Percentiles rank a stretch among this genome's conserved stretches.
Conservation (phyloP, 2,113 vertebrate species). For the Uropsilus gracilis region DNA sequence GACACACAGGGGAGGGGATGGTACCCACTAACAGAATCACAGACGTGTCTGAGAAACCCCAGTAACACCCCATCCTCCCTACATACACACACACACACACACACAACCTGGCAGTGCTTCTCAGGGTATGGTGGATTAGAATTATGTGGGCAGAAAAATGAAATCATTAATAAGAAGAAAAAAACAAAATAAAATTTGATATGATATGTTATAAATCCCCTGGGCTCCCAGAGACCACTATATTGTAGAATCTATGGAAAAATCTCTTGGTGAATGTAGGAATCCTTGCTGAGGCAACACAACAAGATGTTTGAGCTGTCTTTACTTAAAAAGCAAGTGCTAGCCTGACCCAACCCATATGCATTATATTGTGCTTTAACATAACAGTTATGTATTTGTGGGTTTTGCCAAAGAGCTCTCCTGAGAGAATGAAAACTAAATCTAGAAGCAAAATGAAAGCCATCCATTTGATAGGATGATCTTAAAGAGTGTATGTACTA, state of each 20-base stretch:
- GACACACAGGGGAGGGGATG: no score
- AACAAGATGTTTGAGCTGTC: neutral
- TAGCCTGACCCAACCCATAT: neutral
- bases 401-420: constrained; percentile 18
- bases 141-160: neutral
- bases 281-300: neutral
- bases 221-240: neutral
- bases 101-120: neutral
- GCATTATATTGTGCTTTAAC: constrained; percentile 1
- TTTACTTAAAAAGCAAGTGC: constrained; percentile 10
- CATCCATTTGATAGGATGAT: neutral
- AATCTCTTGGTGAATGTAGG: neutral
- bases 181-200: neutral
- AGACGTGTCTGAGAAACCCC: neutral
- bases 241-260: neutral
- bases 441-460: neutral
- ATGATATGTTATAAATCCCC: neutral
- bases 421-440: neutral
- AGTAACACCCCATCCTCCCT: no score
- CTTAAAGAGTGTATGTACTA: neutral
- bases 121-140: neutral
- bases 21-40: no score
- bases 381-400: neutral
- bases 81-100: no score
- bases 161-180: neutral